These are phyloP conservation scores for Lysiphlebus fabarum DNA, from an alignment of 1,140 invertebrate species.

Conservation along the genomic window DNA sequence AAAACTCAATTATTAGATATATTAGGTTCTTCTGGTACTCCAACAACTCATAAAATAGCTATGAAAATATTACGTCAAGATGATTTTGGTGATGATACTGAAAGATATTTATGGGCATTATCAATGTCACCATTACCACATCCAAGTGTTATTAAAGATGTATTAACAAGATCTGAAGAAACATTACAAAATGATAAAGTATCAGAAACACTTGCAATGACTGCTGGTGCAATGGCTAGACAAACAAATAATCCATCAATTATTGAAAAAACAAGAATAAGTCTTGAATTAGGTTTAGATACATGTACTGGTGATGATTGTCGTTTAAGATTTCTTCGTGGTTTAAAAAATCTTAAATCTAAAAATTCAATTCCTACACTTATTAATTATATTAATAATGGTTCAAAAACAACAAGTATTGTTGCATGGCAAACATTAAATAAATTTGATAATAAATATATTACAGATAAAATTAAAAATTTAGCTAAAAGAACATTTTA, in stretches of 20 bases:
- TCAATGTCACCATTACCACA: conserved; percentile 57
- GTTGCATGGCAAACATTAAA: conserved; percentile 66
- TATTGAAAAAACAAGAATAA: conserved; percentile 53
- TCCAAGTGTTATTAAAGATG: conserved; percentile 60
- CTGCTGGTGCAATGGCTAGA: conserved; percentile 62
- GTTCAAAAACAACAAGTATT: conserved; percentile 57
- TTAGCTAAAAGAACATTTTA: conserved; percentile 62
- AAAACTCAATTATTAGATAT: conserved; percentile 68
- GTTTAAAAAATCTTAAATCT: conserved; percentile 65
- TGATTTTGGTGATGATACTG: conserved; percentile 60
- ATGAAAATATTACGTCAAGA: conserved; percentile 64
- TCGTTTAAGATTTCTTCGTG: conserved; percentile 62
- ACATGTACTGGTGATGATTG: conserved; percentile 59
- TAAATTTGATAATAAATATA: conserved; percentile 51
- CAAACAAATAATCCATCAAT: conserved; percentile 40
- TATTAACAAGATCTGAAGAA: conserved; percentile 54
- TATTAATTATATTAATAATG: conserved; percentile 55
- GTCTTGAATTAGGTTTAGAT: conserved; percentile 55
- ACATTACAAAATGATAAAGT: conserved; percentile 59
- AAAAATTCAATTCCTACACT: conserved; percentile 59
- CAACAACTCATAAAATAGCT: conserved; percentile 64
- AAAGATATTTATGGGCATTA: conserved; percentile 72
- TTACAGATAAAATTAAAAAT: conserved; percentile 50
- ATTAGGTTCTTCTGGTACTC: conserved; percentile 67
- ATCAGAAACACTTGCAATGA: conserved; percentile 63